Conservation (phyloP, 2,888 invertebrate genomes). For the Nomada fucata region DNA sequence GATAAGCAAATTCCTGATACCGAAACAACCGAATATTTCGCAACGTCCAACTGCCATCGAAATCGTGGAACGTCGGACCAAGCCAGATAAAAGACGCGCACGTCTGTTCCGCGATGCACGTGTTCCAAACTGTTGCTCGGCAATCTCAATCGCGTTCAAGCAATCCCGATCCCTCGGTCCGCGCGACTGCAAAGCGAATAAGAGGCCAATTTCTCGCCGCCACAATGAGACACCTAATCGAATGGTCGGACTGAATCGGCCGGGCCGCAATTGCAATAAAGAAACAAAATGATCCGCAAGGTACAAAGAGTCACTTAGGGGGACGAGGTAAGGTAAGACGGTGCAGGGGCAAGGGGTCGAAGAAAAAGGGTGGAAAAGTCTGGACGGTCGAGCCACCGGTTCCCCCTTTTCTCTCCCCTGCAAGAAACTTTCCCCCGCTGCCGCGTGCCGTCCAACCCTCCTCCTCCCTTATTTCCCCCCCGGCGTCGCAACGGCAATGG, state of each 20-base stretch:
- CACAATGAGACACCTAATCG: slow-evolving; percentile 51
- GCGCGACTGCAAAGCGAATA: slow-evolving; percentile 26
- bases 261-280: slow-evolving; percentile 33
- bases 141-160: slow-evolving; percentile 8
- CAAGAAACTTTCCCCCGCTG: slow-evolving; percentile 13
- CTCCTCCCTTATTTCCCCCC: background rate
- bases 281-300: slow-evolving; percentile 47
- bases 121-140: background rate
- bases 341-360: background rate
- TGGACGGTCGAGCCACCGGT: slow-evolving; percentile 69
- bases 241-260: slow-evolving; percentile 42
- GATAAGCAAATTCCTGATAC: too few species aligned
- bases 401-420: slow-evolving; percentile 39
- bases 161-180: slow-evolving; percentile 2
- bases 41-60: too few species aligned
- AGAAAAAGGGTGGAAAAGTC: slow-evolving; percentile 70
- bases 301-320: slow-evolving; percentile 32
- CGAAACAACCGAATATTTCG: too few species aligned
- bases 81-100: too few species aligned
- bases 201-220: slow-evolving; percentile 26
- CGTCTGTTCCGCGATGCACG: background rate
- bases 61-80: too few species aligned
- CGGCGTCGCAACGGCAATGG: slow-evolving; percentile 26
- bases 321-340: background rate
- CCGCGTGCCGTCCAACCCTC: slow-evolving; percentile 9